Base-by-base conservation (phyloP, 2,797 vertebrate species). In the Liparis tanakae region DNA sequence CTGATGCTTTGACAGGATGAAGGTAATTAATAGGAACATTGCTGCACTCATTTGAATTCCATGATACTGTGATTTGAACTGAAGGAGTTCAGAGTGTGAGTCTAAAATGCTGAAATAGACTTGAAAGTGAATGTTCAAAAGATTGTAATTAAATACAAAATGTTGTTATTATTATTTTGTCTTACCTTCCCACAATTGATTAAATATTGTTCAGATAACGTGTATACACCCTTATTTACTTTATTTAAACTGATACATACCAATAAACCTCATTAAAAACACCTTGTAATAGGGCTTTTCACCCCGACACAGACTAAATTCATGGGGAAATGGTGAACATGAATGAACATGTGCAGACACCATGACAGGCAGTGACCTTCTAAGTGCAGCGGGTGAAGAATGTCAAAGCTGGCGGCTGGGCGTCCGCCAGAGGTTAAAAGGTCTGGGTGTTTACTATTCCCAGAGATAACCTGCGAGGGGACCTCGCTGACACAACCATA, bases 1-100 rank as follows among this genome's bases (percentile, higher is more conserved):
- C 88, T 79, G 93, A 89, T 91, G 89, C 90, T 91, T 91, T 89
- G 91, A 89, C 67, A 58, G 71, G 82, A 78, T 83, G 76, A 81
- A 82, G 72, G 77, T 85, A 86, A 89, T 88, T 85, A 88, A 87
- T 74, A 62, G 79, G 67, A 88, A 87, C 76, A 80, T 83, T 74
- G 59, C 71, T 65, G 78, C 72, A 75, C 60, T 84, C 61, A 86
- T 88, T 88, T 86, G 79, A 88, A 75, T 73, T 74, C 46, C 72
- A 66, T 54, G 53, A 80, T 74, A 33, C 48, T 37, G 51, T 77
- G 62, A 67, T 74, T 80, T 44, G 46, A 62, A 76, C 50, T 57
- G 56, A 56, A 72, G 50, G 36, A 65, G 48, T 65, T 79, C 37
- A 76, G 69, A 69, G 66, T 18, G 1, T 34, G 20, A n/a, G 57